These are phyloP conservation scores for Lucifuga dentata DNA, from an alignment of 2,113 vertebrate genomes.

Conservation along the genomic window DNA sequence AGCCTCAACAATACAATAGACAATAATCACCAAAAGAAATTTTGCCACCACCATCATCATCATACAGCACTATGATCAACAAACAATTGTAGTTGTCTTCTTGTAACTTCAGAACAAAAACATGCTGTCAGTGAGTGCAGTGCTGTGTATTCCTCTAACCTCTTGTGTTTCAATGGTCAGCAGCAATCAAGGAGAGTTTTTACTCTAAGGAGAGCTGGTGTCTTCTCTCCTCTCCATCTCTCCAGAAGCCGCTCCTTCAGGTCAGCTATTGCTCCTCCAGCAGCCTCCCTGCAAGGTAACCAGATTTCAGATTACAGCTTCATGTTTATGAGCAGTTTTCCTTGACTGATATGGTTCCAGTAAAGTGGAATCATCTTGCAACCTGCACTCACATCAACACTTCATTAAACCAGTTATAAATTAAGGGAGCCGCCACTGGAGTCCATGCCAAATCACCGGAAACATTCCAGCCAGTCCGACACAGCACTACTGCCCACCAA, in stretches of 20 bases:
- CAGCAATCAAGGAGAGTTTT: conserved; percentile 33
- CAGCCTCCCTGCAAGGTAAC: conserved; percentile 81
- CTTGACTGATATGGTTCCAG: neutral
- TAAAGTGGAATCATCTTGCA: neutral
- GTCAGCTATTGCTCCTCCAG: conserved; percentile 75
- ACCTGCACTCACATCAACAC: neutral
- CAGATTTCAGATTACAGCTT: neutral
- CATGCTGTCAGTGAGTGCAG: neutral
- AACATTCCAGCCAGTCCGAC: conserved; percentile 79
- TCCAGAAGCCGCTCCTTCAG: conserved; percentile 73
- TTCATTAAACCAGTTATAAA: conserved; percentile 72
- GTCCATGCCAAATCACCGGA: conserved; percentile 40
- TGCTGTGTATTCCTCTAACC: no score
- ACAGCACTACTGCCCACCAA: conserved; percentile 79
- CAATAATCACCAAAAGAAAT: no score
- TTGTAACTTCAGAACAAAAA: no score
- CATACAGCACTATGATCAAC: no score
- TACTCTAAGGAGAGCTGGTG: conserved; percentile 44
- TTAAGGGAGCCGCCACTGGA: conserved; percentile 54
- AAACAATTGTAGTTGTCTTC: no score
- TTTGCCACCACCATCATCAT: no score
- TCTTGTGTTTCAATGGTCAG: conserved; percentile 28
- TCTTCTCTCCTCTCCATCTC: conserved; percentile 37
- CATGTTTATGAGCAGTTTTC: neutral
- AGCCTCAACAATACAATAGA: no score